A percentile compares a stretch with the other conserved stretches of the same genome.
phyloP scores from a whole-genome alignment of 2,113 vertebrate species.

The Dicerorhinus sumatrensis region DNA sequence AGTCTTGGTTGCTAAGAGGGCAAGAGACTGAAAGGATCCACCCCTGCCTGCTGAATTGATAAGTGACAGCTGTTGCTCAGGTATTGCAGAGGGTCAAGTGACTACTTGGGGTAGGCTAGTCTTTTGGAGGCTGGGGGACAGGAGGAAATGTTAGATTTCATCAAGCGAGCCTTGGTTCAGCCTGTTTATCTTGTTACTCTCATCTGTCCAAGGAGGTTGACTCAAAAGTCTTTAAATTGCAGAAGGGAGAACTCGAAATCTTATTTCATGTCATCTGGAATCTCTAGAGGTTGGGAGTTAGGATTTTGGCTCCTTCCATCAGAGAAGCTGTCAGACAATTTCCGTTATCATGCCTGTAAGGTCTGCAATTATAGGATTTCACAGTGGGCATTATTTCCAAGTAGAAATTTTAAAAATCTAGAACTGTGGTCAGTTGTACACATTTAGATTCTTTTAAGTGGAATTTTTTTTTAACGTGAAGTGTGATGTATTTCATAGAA shows the following conservation, averaged over 20 bases:
- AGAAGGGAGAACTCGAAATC: neutral
- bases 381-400: conserved; percentile 57
- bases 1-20: neutral
- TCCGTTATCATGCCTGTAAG: neutral
- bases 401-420: conserved; percentile 59
- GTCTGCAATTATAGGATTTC: conserved; percentile 42
- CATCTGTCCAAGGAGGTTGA: neutral
- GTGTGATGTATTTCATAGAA: neutral
- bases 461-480: neutral
- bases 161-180: neutral
- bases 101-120: neutral
- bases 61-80: neutral
- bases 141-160: neutral
- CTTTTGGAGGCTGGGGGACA: neutral
- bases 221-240: neutral
- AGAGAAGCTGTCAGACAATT: conserved; percentile 43
- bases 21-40: neutral
- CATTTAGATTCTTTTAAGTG: conserved; percentile 56
- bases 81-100: neutral
- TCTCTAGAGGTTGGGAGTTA: conserved; percentile 63
- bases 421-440: conserved; percentile 60
- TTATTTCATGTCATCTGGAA: conserved; percentile 11
- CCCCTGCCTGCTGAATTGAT: neutral
- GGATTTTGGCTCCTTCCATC: conserved; percentile 15
- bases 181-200: neutral